Base-by-base conservation (phyloP, 1,140 invertebrate genomes). In the Cyrtorhinus lividipennis region DNA sequence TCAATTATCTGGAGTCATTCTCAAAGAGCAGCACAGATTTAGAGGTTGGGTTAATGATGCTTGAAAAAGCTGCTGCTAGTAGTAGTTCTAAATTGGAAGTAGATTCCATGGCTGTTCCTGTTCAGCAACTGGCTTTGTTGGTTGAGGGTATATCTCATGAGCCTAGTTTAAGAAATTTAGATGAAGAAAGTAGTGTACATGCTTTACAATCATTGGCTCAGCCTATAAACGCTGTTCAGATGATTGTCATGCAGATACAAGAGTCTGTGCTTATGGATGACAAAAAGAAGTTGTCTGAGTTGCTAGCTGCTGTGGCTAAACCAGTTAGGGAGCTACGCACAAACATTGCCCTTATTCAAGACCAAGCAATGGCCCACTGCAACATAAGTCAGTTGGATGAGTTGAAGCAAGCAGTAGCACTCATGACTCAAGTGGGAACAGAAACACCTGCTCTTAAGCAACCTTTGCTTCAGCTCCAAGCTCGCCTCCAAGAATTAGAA, bases 171-270 rank as follows among this genome's bases (percentile, higher is more conserved):
- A 61, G 63, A 46, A 60, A 62, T 12, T 2, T 63, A 23, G 59
- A 62, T 53, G 66, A 67, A 53, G 59, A 67, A 59, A 65, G 64
- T 2, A 65, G 57, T 64, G 57, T 69, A 61, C 62, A 64, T 25
- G 56, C 65, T 45, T 59, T 73, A 2, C 68, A 67, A 62, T 73
- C 71, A 56, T 71, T 77, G 30, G 67, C 72, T 60, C 73, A 79
- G 68, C 70, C 75, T 25, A 65, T 78, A 20, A 72, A 77, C 66
- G 75, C 79, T 69, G 72, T 74, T 44, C 69, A 75, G 24, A 75
- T 73, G 65, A 72, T 70, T 53, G 69, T 75, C 18, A 72, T 74
- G 59, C 73, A 77, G 66, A 64, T 72, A 12, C 72, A 70, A 66
- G 66, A 76, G 27, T 70, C 71, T 22, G 71, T 70, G 24, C 74